A percentile compares a stretch with the other conserved stretches of the same genome.
These are phyloP conservation scores for Zygogramma bicolorata DNA, from an alignment of 2,888 invertebrate species.

Conservation along the genomic window DNA sequence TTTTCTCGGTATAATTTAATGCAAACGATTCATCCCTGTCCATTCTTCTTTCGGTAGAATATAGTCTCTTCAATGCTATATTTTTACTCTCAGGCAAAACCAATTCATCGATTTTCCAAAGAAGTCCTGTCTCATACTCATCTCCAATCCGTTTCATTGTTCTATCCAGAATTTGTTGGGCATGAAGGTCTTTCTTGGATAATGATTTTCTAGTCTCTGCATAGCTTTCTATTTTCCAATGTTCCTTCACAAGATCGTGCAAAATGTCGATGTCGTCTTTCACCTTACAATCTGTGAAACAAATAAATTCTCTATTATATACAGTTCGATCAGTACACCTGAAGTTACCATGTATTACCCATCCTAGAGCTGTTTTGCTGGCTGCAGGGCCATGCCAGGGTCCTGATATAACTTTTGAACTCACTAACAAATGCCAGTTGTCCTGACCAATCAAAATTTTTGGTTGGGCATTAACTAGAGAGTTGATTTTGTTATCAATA, in stretches of 20 bases:
- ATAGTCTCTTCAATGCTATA: conserved; percentile 9
- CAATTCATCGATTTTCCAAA: not conserved
- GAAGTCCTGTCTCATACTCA: conserved; percentile 16
- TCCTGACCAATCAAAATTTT: not conserved
- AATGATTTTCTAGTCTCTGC: not conserved
- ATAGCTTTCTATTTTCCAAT: not conserved
- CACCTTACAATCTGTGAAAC: not conserved
- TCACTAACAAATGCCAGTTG: not conserved
- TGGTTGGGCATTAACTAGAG: not conserved
- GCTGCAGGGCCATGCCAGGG: not conserved
- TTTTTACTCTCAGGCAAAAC: conserved; percentile 18
- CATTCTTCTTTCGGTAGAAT: conserved; percentile 15
- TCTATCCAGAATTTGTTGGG: not conserved
- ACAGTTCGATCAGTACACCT: not conserved
- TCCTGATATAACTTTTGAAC: not conserved
- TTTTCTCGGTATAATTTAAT: not conserved
- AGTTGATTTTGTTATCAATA: too few species aligned
- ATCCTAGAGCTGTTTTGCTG: not conserved
- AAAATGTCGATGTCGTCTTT: conserved; percentile 10
- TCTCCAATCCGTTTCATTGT: conserved; percentile 10
- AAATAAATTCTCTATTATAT: not conserved
- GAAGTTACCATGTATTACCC: not conserved
- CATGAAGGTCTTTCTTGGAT: not conserved
- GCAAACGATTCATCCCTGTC: not conserved
- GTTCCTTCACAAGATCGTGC: not conserved